Evolutionary conservation across 2,797 vertebrate species (phyloP).

Genomic region (Phoeniculus purpureus): DNA sequence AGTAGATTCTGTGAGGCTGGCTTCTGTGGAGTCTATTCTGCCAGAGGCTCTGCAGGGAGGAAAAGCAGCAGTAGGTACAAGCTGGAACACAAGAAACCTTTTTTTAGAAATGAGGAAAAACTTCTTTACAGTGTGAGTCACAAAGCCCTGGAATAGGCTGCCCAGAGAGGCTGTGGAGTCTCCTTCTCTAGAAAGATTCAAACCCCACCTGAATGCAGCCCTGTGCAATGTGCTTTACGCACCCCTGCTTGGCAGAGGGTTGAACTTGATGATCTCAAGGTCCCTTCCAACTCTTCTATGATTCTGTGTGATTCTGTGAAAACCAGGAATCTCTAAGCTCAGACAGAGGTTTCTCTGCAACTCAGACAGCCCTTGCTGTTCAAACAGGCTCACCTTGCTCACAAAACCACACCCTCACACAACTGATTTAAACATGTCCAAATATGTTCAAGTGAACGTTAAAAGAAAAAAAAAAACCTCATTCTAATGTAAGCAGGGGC

Average conservation of each 20-base stretch:
- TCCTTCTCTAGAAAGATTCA: too few relatives aligned
- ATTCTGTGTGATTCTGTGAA: neutral
- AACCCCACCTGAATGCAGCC: too few relatives aligned
- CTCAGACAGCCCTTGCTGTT: neutral
- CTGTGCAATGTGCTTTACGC: too few relatives aligned
- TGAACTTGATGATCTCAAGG: too few relatives aligned
- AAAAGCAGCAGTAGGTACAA: too few relatives aligned
- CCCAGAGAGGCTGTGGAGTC: too few relatives aligned
- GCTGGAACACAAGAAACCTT: neutral
- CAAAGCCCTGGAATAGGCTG: too few relatives aligned
- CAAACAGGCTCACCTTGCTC: neutral
- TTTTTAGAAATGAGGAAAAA: too few relatives aligned
- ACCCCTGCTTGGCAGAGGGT: too few relatives aligned
- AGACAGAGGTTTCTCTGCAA: neutral
- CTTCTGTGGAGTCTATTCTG: neutral
- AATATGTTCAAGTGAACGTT: neutral
- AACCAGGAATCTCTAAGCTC: neutral
- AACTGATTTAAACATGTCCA: fast-evolving
- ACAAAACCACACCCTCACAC: neutral
- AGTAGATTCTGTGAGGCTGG: neutral
- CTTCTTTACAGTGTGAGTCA: too few relatives aligned
- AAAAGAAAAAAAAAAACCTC: neutral
- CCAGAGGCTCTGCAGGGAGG: neutral
- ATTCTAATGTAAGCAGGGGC: fast-evolving
- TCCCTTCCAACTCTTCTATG: too few relatives aligned